These are phyloP conservation scores for Pyrrhosoma nymphula DNA, from an alignment of 2,888 invertebrate species.

Conservation along the genomic window DNA sequence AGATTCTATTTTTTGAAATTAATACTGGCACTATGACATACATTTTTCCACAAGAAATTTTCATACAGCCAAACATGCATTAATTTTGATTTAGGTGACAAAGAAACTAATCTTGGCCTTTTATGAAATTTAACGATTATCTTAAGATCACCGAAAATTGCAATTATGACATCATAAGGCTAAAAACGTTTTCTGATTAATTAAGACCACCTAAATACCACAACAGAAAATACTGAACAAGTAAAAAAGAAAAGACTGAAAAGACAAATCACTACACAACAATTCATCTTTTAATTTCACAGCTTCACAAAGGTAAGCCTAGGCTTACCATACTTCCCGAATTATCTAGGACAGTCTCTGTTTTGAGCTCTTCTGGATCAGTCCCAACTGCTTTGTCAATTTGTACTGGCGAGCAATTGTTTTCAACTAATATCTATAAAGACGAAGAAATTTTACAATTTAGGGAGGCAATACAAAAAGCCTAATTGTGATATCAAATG, in stretches of 20 bases:
- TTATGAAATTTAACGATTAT: not conserved
- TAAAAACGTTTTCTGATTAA: conserved; percentile 3
- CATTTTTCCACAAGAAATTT: conserved; percentile 49
- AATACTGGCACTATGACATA: conserved; percentile 15
- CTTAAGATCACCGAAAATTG: not conserved
- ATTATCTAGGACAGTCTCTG: conserved; percentile 39
- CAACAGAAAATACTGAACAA: conserved; percentile 67
- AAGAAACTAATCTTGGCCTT: not conserved
- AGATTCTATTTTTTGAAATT: conserved; percentile 15
- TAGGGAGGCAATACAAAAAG: conserved; percentile 21
- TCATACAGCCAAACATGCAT: conserved; percentile 45
- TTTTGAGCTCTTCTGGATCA: conserved; percentile 39
- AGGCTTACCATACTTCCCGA: conserved; percentile 39
- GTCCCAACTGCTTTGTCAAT: conserved; percentile 39
- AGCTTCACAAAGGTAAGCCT: conserved; percentile 39
- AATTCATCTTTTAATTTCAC: conserved; percentile 25
- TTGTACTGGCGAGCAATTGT: conserved; percentile 36
- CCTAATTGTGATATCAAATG: conserved; percentile 20
- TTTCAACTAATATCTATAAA: conserved; percentile 39
- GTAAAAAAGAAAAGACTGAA: conserved; percentile 26
- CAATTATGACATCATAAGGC: not conserved
- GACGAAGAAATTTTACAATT: conserved; percentile 39
- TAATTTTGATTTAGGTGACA: not conserved
- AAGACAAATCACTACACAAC: conserved; percentile 39
- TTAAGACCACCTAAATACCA: conserved; percentile 17